These are phyloP conservation scores for Carassius auratus DNA, from an alignment of 2,113 vertebrate species.

Conservation along the genomic window DNA sequence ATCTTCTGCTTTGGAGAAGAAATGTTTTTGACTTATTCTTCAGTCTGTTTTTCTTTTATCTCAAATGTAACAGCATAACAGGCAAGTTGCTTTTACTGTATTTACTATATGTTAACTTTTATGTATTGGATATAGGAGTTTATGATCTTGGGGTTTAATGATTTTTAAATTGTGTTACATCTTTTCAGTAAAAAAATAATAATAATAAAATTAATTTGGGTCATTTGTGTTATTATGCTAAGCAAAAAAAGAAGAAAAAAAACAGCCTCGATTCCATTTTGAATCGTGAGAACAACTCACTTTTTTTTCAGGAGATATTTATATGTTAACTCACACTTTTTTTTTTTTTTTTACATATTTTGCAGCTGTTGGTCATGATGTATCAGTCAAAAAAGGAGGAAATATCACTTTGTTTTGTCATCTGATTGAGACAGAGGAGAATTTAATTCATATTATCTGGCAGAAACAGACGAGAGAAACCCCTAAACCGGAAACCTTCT, in stretches of 20 bases:
- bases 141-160: background rate
- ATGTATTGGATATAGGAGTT: background rate
- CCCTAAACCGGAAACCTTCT: slow-evolving; percentile 13
- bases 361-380: slow-evolving; percentile 28
- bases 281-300: background rate
- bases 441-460: slow-evolving; percentile 58
- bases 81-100: background rate
- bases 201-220: background rate
- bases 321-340: background rate
- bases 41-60: background rate
- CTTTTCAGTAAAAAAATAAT: background rate
- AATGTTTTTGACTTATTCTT: background rate
- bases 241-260: background rate
- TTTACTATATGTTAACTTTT: background rate
- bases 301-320: background rate
- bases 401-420: slow-evolving; percentile 50
- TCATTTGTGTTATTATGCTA: background rate
- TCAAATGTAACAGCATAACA: background rate
- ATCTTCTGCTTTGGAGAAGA: background rate
- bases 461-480: slow-evolving; percentile 56
- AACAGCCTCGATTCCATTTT: background rate
- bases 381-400: background rate
- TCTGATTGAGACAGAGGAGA: background rate
- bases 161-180: background rate
- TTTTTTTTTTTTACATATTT: slow-evolving; percentile 42